phyloP scores from a whole-genome alignment of 2,113 vertebrate genomes.

The Antechinus flavipes region DNA sequence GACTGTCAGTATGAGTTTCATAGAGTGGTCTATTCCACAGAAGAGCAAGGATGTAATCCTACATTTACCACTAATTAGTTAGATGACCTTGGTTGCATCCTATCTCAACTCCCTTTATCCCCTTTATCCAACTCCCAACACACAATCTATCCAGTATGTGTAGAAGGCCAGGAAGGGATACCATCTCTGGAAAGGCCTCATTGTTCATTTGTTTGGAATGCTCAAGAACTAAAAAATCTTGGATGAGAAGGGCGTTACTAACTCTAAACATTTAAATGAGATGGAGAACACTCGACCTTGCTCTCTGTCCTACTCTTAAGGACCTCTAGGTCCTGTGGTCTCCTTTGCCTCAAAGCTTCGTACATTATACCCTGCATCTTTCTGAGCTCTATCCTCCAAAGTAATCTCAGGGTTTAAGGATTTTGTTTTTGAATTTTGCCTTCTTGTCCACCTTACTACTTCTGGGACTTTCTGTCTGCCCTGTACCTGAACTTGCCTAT shows the following conservation, averaged over 20 bases:
- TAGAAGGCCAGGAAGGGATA: background rate
- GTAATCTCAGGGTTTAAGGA: background rate
- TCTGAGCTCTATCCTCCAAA: background rate
- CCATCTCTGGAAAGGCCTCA: background rate
- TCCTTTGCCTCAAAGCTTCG: background rate
- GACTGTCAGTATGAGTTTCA: fast-evolving
- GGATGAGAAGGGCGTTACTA: background rate
- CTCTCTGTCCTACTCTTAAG: background rate
- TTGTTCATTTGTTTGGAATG: background rate
- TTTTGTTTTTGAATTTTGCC: too few species aligned
- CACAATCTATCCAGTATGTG: background rate
- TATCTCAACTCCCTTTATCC: background rate
- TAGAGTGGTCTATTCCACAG: background rate
- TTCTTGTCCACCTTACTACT: background rate
- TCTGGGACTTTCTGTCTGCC: background rate
- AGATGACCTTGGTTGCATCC: background rate
- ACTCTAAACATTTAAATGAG: background rate
- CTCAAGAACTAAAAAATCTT: background rate
- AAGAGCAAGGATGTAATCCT: fast-evolving
- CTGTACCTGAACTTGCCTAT: background rate
- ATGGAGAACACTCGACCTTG: background rate
- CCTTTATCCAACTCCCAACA: background rate
- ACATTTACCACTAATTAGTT: fast-evolving
- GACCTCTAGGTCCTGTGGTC: background rate
- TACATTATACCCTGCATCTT: background rate